Percentiles rank a stretch among this genome's conserved stretches.
Conservation (phyloP, 2,113 vertebrate genomes). For the Festucalex cinctus region DNA sequence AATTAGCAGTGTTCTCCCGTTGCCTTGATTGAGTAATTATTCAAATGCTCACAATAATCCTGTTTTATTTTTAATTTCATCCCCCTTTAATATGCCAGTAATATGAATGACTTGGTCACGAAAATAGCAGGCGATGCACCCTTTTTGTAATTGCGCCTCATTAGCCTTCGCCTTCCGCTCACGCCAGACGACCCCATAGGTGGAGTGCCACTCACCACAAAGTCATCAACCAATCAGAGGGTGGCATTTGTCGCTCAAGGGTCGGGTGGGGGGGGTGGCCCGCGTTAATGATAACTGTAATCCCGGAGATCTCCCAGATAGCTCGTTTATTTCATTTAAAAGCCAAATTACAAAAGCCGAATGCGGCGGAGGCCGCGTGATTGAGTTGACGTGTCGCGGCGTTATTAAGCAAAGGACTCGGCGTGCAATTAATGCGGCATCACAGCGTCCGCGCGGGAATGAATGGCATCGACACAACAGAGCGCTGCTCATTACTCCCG, state of each 20-base stretch:
- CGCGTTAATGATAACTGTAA: slow-evolving; percentile 59
- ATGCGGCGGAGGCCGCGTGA: slow-evolving; percentile 51
- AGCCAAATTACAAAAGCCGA: slow-evolving; percentile 62
- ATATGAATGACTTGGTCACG: slow-evolving; percentile 32
- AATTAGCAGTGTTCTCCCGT: background rate
- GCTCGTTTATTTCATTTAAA: slow-evolving; percentile 70
- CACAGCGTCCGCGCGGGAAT: slow-evolving; percentile 51
- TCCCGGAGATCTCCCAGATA: slow-evolving; percentile 61
- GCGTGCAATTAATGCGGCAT: slow-evolving; percentile 71
- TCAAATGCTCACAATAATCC: background rate
- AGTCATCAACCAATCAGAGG: slow-evolving; percentile 71
- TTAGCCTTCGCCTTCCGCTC: slow-evolving; percentile 56
- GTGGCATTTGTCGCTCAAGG: slow-evolving; percentile 56
- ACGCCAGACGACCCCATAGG: slow-evolving; percentile 62
- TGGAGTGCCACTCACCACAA: slow-evolving; percentile 61
- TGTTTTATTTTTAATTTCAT: background rate
- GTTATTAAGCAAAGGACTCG: slow-evolving; percentile 66
- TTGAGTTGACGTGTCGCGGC: slow-evolving; percentile 43
- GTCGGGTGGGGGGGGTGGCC: background rate
- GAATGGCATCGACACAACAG: slow-evolving; percentile 55
- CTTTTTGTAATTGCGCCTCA: slow-evolving; percentile 55
- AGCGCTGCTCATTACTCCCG: slow-evolving; percentile 59
- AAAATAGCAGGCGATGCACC: slow-evolving; percentile 41
- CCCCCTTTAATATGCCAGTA: background rate
- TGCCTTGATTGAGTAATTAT: background rate